Conservation (phyloP, 1,140 invertebrate species). For the Ceratina japonica region DNA sequence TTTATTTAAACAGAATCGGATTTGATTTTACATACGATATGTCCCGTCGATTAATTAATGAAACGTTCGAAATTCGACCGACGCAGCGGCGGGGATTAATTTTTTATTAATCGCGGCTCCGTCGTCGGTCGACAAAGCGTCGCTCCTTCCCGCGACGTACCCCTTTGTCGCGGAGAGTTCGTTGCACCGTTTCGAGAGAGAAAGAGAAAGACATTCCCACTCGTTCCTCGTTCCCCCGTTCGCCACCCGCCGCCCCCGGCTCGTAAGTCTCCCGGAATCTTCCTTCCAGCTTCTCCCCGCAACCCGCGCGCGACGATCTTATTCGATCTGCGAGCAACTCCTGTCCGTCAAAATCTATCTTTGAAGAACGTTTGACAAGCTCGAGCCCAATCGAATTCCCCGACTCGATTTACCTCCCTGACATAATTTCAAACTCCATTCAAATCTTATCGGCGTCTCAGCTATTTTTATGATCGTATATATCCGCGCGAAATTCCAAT, state of each 20-base stretch:
- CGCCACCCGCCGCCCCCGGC: not conserved
- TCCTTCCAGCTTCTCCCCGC: not conserved
- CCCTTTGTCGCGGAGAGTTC: conserved; percentile 35
- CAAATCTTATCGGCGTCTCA: too few species aligned
- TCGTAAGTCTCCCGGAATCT: not conserved
- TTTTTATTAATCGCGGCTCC: conserved; percentile 2
- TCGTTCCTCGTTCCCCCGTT: conserved; percentile 14
- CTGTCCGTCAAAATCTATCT: conserved; percentile 9
- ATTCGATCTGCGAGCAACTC: not conserved
- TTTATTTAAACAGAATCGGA: not conserved
- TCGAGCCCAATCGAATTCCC: not conserved
- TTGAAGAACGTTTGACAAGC: not conserved
- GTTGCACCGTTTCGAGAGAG: conserved; percentile 51
- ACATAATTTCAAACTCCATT: too few species aligned
- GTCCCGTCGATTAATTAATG: too few species aligned
- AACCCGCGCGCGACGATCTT: conserved; percentile 5
- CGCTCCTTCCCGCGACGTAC: conserved; percentile 11
- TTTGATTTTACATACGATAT: not conserved
- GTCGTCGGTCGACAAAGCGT: conserved; percentile 14
- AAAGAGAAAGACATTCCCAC: conserved; percentile 19
- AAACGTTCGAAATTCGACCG: not conserved
- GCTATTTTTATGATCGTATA: too few species aligned
- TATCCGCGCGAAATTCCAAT: too few species aligned
- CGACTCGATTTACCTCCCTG: not conserved
- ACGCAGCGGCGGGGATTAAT: not conserved